These are phyloP conservation scores for Drosophila lini DNA, from an alignment of 1,140 invertebrate species.

Conservation along the genomic window DNA sequence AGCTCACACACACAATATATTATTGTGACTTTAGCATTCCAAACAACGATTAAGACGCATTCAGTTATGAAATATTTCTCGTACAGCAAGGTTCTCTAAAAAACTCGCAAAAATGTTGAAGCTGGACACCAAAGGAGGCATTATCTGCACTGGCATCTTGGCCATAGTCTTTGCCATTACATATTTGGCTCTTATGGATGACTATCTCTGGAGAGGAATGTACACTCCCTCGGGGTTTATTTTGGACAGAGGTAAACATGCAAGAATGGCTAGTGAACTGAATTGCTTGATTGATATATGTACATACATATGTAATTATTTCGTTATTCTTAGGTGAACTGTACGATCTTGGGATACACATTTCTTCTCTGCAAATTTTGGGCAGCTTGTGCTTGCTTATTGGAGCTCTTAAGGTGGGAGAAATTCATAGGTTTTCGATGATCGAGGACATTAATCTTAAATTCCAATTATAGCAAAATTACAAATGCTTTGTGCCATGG, in stretches of 20 bases:
- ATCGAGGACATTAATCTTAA: too few relatives aligned
- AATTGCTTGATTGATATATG: neutral
- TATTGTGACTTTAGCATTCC: too few relatives aligned
- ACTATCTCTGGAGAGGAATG: conserved; percentile 17
- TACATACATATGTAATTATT: neutral
- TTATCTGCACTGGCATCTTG: conserved; percentile 17
- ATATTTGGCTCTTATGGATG: conserved; percentile 14
- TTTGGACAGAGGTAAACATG: too few relatives aligned
- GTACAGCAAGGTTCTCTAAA: neutral
- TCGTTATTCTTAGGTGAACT: conserved; percentile 1
- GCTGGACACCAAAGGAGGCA: conserved; percentile 31
- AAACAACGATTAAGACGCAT: neutral
- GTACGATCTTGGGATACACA: conserved; percentile 24
- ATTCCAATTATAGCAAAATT: conserved; percentile 4
- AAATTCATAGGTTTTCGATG: neutral
- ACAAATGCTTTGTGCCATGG: conserved; percentile 43
- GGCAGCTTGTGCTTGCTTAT: conserved; percentile 19
- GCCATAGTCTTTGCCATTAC: conserved; percentile 28
- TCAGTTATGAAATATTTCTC: conserved; percentile 14
- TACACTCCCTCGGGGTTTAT: too few relatives aligned
- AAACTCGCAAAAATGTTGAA: conserved; percentile 7
- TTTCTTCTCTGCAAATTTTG: conserved; percentile 23
- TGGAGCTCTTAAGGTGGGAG: conserved; percentile 22
- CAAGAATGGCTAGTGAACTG: neutral
- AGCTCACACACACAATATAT: too few relatives aligned